Evolutionary conservation across 2,113 vertebrate species (phyloP).

Genomic region (Bucco capensis): DNA sequence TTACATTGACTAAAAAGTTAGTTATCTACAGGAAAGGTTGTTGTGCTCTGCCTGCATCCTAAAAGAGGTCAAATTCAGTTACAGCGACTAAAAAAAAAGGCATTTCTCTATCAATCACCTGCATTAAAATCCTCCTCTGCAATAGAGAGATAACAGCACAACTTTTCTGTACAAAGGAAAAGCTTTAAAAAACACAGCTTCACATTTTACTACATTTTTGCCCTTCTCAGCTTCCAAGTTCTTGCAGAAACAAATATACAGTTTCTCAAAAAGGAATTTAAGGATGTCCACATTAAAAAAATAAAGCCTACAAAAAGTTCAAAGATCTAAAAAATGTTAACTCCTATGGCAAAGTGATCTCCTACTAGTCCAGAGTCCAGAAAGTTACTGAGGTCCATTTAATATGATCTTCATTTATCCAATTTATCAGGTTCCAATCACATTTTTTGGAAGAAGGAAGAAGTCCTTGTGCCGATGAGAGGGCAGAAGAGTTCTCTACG

Average conservation of each 20-base stretch:
- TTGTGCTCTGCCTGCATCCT: conserved; percentile 44
- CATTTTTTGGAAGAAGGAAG: conserved; percentile 64
- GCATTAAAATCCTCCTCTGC: conserved; percentile 1
- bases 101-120: conserved; percentile 52
- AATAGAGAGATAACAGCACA: conserved; percentile 51
- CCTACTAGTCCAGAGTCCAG: conserved; percentile 74
- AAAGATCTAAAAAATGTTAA: conserved; percentile 77
- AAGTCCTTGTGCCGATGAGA: conserved; percentile 70
- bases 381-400: conserved; percentile 69
- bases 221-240: conserved; percentile 74
- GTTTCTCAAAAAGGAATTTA: conserved; percentile 77
- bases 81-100: conserved; percentile 53
- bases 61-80: conserved; percentile 10
- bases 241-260: conserved; percentile 77
- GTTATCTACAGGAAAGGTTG: conserved; percentile 69
- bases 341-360: conserved; percentile 78
- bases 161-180: conserved; percentile 71
- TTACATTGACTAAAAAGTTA: conserved; percentile 70
- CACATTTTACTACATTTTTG: conserved; percentile 78
- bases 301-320: conserved; percentile 85
- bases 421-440: conserved; percentile 72
- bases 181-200: conserved; percentile 76
- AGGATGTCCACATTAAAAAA: conserved; percentile 84
- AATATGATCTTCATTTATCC: conserved; percentile 61
- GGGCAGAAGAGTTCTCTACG: conserved; percentile 70